Conservation (phyloP, 2,113 vertebrate genomes). For the Willisornis vidua region DNA sequence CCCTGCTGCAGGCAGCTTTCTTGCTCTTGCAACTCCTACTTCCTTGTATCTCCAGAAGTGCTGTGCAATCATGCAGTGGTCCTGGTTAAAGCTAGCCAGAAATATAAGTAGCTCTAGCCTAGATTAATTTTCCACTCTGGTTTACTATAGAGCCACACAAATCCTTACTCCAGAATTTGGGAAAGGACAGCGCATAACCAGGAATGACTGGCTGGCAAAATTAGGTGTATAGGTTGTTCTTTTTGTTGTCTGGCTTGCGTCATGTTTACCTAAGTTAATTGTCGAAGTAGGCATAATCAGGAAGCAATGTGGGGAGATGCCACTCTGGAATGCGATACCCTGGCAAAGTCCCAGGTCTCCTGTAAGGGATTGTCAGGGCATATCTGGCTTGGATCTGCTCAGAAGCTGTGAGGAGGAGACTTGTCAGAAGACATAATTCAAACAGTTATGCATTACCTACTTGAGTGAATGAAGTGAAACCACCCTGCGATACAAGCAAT, state of each 20-base stretch:
- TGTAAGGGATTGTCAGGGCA: neutral
- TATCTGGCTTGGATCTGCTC: neutral
- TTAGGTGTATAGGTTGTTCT: neutral
- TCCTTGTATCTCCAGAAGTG: neutral
- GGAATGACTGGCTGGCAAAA: neutral
- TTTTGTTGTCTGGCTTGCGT: neutral
- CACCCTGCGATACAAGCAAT: neutral
- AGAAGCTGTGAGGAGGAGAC: neutral
- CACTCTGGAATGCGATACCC: neutral
- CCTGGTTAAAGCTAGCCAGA: neutral
- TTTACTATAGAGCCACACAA: neutral
- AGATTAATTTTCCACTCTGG: neutral
- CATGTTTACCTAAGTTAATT: neutral
- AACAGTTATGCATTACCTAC: neutral
- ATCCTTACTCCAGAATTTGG: neutral
- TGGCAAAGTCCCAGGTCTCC: neutral
- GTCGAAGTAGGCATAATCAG: neutral
- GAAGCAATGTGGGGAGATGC: neutral
- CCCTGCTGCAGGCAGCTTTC: neutral
- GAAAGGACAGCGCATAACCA: neutral
- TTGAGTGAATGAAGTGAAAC: neutral
- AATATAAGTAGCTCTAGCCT: neutral
- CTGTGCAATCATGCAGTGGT: neutral
- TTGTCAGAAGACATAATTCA: neutral
- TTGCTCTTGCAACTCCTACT: neutral